Base-by-base conservation (phyloP, 2,113 vertebrate species). In the Bambusicola thoracicus region DNA sequence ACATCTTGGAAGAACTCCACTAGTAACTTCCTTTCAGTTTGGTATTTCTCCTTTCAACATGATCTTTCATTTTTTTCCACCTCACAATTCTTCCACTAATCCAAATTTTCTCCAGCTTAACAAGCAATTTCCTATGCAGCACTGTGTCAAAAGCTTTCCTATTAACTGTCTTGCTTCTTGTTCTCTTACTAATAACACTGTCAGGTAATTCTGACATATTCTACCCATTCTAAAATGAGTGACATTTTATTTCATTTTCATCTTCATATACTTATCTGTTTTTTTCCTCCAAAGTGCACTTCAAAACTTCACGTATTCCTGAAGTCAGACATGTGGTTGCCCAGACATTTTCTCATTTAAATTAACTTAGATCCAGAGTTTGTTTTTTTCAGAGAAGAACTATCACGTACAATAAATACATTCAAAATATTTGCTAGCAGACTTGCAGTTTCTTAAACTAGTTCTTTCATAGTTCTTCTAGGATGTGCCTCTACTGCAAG, bases 1-100 rank as follows among this genome's bases (percentile, higher is more conserved):
- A 90, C 73, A 72, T 86, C 80, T 94, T 96, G 96, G 92, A 96
- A 96, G 80, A 93, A 61, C 88, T 95, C 95, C 96, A 96, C 65
- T 21, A 53, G 92, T 81, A 93, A 96, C 96, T 96, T 96, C 96
- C 95, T 93, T 94, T 88, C 85, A 84, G 43, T 78, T 95, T 93
- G 88, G 43, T 95, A 81, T 95, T 95, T 96, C 87, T 96, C 76
- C 13, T 91, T 94, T 93, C 93, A 91, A 66, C 36, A 24, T 87
- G 72, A 91, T 90, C 40, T 90, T 90, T 88, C 56, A 1, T 67
- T 94, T 91, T 92, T 93, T 94, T 90, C 76, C 85, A 95, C 82
- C 73, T 92, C 85, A 90, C 82, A 93, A 83, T 95, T 95, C 82
- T 94, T 95, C 63, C 67, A 30, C 55, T 94, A 93, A 96, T 95